phyloP scores from a whole-genome alignment of 1,140 invertebrate genomes.

The Himalopsyche phryganea region DNA sequence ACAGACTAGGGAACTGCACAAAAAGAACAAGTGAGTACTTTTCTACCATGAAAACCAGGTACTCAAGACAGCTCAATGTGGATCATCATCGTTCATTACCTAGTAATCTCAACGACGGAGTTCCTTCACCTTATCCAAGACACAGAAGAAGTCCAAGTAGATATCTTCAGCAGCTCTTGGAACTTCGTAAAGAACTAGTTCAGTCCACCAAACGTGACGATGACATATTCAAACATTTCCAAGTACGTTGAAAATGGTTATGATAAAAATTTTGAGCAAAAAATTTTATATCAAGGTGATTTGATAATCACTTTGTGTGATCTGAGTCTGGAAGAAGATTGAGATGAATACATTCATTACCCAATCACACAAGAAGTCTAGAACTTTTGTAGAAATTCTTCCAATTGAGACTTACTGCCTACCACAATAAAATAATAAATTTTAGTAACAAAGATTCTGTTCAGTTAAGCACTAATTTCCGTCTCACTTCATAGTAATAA shows the following conservation, averaged over 20 bases:
- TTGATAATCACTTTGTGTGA: too few relatives aligned
- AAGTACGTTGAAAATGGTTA: background rate
- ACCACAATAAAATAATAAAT: too few relatives aligned
- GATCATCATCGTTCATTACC: conserved; percentile 4
- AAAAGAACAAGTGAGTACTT: conserved; percentile 22
- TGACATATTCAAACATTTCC: conserved; percentile 27
- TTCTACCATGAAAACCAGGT: conserved; percentile 7
- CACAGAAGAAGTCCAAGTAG: conserved; percentile 26
- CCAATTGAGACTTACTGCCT: too few relatives aligned
- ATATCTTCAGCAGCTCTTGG: conserved; percentile 27
- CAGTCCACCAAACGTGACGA: conserved; percentile 28
- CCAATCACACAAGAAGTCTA: too few relatives aligned
- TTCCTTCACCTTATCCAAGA: conserved; percentile 16
- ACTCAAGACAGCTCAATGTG: conserved; percentile 15
- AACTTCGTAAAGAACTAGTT: conserved; percentile 26
- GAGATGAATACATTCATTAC: too few relatives aligned
- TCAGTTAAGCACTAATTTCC: too few relatives aligned
- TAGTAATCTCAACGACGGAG: background rate
- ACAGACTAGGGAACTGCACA: conserved; percentile 15
- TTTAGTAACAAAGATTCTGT: too few relatives aligned
- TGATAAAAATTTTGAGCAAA: background rate
- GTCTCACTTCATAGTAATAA: too few relatives aligned
- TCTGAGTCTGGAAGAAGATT: too few relatives aligned
- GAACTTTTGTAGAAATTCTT: too few relatives aligned
- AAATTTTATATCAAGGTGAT: too few relatives aligned